Conservation (phyloP, 1,140 invertebrate genomes). For the Drosophila triauraria region DNA sequence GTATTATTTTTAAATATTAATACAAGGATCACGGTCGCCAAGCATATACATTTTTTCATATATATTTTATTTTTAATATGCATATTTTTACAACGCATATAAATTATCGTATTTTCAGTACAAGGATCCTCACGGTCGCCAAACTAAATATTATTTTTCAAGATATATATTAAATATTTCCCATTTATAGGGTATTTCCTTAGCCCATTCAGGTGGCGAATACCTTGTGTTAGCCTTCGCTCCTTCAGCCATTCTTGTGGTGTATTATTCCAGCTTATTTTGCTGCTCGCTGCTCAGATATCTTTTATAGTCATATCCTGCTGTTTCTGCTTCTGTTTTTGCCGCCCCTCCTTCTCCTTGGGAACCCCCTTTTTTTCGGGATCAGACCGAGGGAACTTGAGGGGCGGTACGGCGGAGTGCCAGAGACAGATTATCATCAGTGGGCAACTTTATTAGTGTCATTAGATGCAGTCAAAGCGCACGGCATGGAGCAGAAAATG, state of each 20-base stretch:
- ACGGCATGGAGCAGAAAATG: constrained; percentile 65
- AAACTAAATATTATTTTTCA: too few relatives aligned
- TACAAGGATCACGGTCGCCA: too few relatives aligned
- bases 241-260: constrained; percentile 12
- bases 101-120: too few relatives aligned
- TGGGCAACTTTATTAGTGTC: constrained; percentile 80
- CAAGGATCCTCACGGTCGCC: too few relatives aligned
- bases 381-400: not conserved
- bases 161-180: not conserved
- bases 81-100: rapidly evolving
- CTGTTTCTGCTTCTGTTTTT: constrained; percentile 35
- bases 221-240: not conserved
- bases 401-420: constrained; percentile 37
- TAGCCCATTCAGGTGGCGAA: not conserved
- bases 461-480: constrained; percentile 80
- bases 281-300: constrained; percentile 37
- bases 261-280: constrained; percentile 47
- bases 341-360: not conserved
- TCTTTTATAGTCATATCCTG: constrained; percentile 73
- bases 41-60: not conserved
- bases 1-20: too few relatives aligned
- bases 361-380: not conserved
- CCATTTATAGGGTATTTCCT: not conserved
- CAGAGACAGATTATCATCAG: constrained; percentile 80
- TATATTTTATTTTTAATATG: not conserved